Conservation (phyloP, 2,113 vertebrate species). For the Heliornis fulica region DNA sequence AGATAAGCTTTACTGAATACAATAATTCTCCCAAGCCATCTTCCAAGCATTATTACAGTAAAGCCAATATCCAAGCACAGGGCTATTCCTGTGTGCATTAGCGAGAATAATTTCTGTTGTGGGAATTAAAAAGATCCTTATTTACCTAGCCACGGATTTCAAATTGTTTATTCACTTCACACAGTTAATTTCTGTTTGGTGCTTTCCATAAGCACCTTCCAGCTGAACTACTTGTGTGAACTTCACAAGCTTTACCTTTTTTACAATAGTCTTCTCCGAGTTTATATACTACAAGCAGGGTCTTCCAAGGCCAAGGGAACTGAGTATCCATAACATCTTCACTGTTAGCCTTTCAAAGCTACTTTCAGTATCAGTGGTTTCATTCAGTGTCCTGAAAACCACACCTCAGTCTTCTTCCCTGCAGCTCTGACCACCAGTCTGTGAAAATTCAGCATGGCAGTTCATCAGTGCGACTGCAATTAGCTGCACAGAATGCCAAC, state of each 20-base stretch:
- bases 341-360: neutral
- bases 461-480: neutral
- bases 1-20: neutral
- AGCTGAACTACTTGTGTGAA: neutral
- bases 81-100: neutral
- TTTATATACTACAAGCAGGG: neutral
- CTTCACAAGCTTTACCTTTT: neutral
- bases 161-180: neutral
- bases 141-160: neutral
- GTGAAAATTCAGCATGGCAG: neutral
- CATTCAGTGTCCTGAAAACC: neutral
- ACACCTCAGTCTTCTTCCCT: neutral
- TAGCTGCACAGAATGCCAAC: neutral
- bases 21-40: neutral
- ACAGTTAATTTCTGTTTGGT: neutral
- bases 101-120: neutral
- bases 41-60: neutral
- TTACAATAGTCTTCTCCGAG: neutral
- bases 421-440: neutral
- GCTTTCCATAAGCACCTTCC: neutral
- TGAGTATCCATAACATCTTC: neutral
- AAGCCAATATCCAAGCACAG: fast-evolving
- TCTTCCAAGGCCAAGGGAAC: neutral
- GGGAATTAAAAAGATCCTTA: neutral
- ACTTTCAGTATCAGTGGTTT: neutral